Percentiles rank a stretch among this genome's conserved stretches.
Evolutionary conservation across 1,140 invertebrate genomes (phyloP).

Genomic region (Drosophila mayri): DNA sequence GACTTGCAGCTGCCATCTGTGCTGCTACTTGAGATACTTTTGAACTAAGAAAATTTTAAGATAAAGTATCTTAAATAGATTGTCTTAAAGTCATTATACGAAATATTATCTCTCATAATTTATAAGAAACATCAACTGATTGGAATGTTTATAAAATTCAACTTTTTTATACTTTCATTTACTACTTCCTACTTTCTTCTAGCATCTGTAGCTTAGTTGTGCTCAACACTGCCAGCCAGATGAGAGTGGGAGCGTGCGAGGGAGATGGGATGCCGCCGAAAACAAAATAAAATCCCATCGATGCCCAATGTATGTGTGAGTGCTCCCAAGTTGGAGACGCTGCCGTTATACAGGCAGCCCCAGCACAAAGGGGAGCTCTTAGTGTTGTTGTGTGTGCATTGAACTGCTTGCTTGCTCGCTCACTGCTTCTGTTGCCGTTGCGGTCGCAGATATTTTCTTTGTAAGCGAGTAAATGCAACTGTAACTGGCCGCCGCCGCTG

Average conservation of each 20-base stretch:
- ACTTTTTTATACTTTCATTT: too few species aligned
- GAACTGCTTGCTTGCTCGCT: conserved; percentile 62
- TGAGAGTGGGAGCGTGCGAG: conserved; percentile 5
- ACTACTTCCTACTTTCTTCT: neutral
- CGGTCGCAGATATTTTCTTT: conserved; percentile 62
- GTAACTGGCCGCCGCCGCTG: conserved; percentile 47
- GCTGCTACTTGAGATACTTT: neutral
- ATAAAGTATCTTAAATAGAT: neutral
- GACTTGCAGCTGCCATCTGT: neutral
- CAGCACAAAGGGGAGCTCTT: conserved; percentile 27
- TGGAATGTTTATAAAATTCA: neutral
- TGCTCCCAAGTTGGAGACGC: conserved; percentile 55
- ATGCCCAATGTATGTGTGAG: conserved; percentile 38
- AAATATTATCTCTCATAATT: neutral
- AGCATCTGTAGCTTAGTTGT: neutral
- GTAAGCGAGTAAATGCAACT: conserved; percentile 68
- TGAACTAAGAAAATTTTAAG: neutral
- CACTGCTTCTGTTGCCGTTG: conserved; percentile 51
- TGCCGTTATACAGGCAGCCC: conserved; percentile 57
- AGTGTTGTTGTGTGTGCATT: conserved; percentile 53
- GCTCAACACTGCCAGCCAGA: conserved; percentile 8
- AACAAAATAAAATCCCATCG: conserved; percentile 20
- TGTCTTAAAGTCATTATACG: neutral
- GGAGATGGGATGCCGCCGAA: conserved; percentile 19
- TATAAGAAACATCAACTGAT: too few species aligned